Base-by-base conservation (phyloP, 2,113 vertebrate species). In the Leucoraja erinaceus region DNA sequence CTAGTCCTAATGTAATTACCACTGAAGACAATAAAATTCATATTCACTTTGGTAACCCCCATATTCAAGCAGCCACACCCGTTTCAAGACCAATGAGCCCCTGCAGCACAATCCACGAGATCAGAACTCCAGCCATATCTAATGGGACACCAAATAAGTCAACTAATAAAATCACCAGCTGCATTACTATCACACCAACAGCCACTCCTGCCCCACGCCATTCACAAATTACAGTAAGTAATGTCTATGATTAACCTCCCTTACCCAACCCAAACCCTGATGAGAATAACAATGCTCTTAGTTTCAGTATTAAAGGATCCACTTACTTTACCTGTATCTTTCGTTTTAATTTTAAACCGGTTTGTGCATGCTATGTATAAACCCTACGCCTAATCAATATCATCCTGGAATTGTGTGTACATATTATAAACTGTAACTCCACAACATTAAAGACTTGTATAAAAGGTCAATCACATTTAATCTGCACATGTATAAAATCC, bases 201-300 rank as follows among this genome's bases (percentile, higher is more conserved):
- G 96, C 97, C 95, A 96, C 96, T 95, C 96, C 98, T 96, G 96
- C 97, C 95, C 97, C 98, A 96, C 97, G 97, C 94, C 98, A 98
- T 94, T 97, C 98, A 96, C 98, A 99, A 95, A 98, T 98, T 97
- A 98, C 98, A 98, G 99, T 99, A 99, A 99, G 99, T 99, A 99
- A 97, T 95, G 95, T 96, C 95, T 98, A 97, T 95, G 97, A 99
- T 95, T 98, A 97, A 99, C 94, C 95, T 93, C 84, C 93, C 93
- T 94, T 59, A 84, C 47, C 93, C 83, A 94, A 93, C 83, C 90
- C 93, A 94, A 94, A 90, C 95, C 94, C 93, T 47, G 31, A 63
- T n/a, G 66, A 91, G 70, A 91, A 91, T 91, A 91, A 74, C 83
- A 93, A 83, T 77, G 74, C 90, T 76, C 78, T 63, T 54, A 92